phyloP scores from a whole-genome alignment of 2,888 invertebrate genomes.

The Stomorhina lunata region DNA sequence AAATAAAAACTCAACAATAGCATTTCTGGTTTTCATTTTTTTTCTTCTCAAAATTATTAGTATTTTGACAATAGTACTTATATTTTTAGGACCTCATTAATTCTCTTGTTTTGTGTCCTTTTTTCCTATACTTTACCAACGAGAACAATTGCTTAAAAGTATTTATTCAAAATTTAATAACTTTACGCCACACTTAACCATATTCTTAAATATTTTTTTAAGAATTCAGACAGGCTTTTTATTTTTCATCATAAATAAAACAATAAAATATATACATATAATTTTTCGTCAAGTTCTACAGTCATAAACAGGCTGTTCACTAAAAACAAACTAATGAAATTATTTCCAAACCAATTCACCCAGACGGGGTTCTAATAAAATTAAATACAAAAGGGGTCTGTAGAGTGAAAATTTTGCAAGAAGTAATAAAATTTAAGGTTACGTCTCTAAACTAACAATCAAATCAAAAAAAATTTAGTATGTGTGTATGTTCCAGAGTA shows the following conservation, averaged over 20 bases:
- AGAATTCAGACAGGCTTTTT: background rate
- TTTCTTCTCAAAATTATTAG: background rate
- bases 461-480: too few relatives aligned
- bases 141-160: too few relatives aligned
- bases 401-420: background rate
- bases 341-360: background rate
- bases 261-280: background rate
- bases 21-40: background rate
- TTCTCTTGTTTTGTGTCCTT: conserved; percentile 3
- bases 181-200: too few relatives aligned
- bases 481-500: too few relatives aligned
- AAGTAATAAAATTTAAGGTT: background rate
- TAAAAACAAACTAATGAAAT: background rate
- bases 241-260: background rate
- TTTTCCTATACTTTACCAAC: too few relatives aligned
- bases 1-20: background rate
- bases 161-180: too few relatives aligned
- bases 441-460: too few relatives aligned
- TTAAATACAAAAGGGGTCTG: background rate
- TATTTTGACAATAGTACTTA: background rate
- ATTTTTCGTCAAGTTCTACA: too few relatives aligned
- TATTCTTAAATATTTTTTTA: too few relatives aligned
- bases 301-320: background rate
- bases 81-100: conserved; percentile 2
- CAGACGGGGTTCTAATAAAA: background rate